A percentile compares a stretch with the other conserved stretches of the same genome.
Conservation (phyloP, 2,888 invertebrate genomes). For the Scaptomyza reducta region DNA sequence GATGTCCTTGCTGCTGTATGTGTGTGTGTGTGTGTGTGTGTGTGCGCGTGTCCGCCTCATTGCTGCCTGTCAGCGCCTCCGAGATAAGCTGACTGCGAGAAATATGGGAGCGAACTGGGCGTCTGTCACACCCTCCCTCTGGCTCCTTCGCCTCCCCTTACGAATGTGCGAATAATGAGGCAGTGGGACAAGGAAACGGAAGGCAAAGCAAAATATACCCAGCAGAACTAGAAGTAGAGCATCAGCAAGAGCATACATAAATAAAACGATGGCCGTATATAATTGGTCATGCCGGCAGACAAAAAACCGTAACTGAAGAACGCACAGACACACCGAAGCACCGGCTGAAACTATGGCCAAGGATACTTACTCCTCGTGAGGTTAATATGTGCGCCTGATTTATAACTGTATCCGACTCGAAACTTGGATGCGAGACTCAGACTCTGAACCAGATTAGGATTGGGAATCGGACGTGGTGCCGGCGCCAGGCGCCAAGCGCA, state of each 20-base stretch:
- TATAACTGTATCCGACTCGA: constrained; percentile 25
- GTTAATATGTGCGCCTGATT: constrained; percentile 77
- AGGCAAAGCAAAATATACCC: constrained; percentile 57
- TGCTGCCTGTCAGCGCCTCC: constrained; percentile 74
- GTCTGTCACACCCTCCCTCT: constrained; percentile 11
- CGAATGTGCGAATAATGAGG: constrained; percentile 78
- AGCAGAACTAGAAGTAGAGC: neutral
- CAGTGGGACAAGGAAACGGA: constrained; percentile 41
- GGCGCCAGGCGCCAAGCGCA: constrained; percentile 77
- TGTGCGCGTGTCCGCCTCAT: constrained; percentile 46
- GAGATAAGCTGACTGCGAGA: constrained; percentile 77
- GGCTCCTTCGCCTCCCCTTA: neutral
- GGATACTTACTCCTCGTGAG: constrained; percentile 45
- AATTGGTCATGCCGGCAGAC: constrained; percentile 72
- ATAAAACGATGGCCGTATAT: constrained; percentile 70
- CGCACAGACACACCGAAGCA: constrained; percentile 6
- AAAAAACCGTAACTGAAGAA: constrained; percentile 16
- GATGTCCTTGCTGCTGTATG: constrained; percentile 63
- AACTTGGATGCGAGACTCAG: neutral
- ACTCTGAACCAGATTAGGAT: constrained; percentile 15
- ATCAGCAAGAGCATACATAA: constrained; percentile 61
- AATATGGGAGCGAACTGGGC: constrained; percentile 63
- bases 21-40: constrained; percentile 16
- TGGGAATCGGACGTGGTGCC: constrained; percentile 45
- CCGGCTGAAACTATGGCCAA: constrained; percentile 42